These are phyloP conservation scores for Corythaixoides concolor DNA, from an alignment of 2,113 vertebrate species.

Conservation along the genomic window DNA sequence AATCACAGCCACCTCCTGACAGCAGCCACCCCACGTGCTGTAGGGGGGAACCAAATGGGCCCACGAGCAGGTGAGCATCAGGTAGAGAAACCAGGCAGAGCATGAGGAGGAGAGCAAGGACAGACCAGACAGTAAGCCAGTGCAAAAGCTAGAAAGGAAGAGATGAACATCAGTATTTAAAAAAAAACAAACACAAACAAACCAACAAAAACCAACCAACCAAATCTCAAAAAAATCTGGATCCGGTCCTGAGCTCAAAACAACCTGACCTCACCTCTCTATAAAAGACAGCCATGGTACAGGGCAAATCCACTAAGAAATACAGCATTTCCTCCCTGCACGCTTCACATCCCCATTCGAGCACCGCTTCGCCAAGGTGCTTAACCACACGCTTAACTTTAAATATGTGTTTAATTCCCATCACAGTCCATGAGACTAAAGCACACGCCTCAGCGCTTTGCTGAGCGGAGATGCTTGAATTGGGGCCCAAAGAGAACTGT, in stretches of 20 bases:
- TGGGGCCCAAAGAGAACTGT: background rate
- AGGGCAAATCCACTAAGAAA: background rate
- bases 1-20: background rate
- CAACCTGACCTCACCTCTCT: background rate
- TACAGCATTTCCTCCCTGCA: background rate
- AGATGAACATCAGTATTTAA: background rate
- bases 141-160: background rate
- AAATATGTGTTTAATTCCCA: constrained; percentile 16
- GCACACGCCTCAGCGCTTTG: background rate
- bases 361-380: background rate
- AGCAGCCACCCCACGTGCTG: rapidly evolving
- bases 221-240: background rate
- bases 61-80: background rate
- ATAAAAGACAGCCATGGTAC: background rate
- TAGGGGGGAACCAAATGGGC: background rate
- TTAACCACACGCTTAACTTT: background rate
- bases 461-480: background rate
- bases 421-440: background rate
- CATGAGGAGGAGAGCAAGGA: background rate
- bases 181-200: background rate
- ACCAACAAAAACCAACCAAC: too few species aligned
- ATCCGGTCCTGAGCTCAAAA: background rate
- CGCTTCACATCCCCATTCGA: background rate
- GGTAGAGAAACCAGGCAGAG: background rate
- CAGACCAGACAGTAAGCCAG: background rate